Percentiles rank a stretch among this genome's conserved stretches.
These are phyloP conservation scores for Poicephalus gulielmi DNA, from an alignment of 2,113 vertebrate species.

Conservation along the genomic window DNA sequence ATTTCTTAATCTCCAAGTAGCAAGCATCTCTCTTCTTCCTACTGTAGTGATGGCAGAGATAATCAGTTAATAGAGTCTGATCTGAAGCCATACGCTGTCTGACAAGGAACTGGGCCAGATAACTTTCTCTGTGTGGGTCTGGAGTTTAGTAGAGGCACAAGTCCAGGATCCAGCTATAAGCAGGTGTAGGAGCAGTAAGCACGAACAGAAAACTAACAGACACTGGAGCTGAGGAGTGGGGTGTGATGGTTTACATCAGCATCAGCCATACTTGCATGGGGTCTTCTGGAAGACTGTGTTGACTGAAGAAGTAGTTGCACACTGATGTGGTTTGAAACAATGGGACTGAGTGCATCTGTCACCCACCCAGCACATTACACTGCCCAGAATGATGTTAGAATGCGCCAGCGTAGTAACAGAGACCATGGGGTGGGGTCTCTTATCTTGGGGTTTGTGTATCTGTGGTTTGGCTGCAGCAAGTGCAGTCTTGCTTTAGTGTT, in stretches of 20 bases:
- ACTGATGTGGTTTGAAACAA: neutral
- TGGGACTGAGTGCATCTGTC: neutral
- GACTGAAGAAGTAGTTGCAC: neutral
- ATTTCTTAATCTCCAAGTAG: neutral
- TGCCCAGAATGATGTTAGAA: neutral
- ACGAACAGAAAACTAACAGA: neutral
- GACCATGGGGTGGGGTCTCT: neutral
- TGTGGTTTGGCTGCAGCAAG: slow-evolving; percentile 6
- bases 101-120: neutral
- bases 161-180: neutral
- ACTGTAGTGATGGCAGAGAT: neutral
- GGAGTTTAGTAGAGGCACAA: neutral
- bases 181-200: neutral
- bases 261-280: neutral
- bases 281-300: neutral
- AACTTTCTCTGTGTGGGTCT: neutral
- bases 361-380: neutral
- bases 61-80: neutral
- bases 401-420: accelerated
- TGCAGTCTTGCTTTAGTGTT: neutral
- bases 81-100: neutral
- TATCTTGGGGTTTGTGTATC: neutral
- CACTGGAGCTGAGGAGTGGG: neutral
- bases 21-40: neutral
- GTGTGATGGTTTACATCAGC: neutral